These are phyloP conservation scores for Thymallus thymallus DNA, from an alignment of 2,113 vertebrate species.

Conservation along the genomic window DNA sequence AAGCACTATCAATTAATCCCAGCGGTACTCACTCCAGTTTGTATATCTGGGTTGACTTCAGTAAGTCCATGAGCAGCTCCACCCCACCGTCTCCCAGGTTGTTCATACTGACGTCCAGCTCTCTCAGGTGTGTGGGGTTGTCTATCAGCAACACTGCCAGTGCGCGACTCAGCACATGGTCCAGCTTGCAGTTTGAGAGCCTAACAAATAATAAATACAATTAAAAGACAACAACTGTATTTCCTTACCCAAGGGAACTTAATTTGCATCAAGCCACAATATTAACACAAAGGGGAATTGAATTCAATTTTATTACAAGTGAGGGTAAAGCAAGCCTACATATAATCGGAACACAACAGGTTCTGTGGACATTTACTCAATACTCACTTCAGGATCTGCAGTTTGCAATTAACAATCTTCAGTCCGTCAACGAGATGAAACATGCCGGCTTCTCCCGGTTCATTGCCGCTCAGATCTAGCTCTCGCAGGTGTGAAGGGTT, in stretches of 20 bases:
- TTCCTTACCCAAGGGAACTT: no score
- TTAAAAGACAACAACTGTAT: neutral
- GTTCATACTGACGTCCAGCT: conserved; percentile 61
- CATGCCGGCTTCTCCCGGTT: conserved; percentile 40
- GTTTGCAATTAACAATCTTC: neutral
- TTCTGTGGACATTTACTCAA: no score
- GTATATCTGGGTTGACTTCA: conserved; percentile 31
- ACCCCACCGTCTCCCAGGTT: conserved; percentile 35
- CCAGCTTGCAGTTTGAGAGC: conserved; percentile 54
- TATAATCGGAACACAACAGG: no score
- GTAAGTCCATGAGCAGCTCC: conserved; percentile 14
- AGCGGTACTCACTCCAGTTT: conserved; percentile 62
- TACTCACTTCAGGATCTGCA: no score
- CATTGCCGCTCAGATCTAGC: conserved; percentile 53
- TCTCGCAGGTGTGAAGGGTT: conserved; percentile 31
- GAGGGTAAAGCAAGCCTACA: no score
- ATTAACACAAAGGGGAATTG: no score
- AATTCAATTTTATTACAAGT: no score
- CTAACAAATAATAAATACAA: conserved; percentile 19
- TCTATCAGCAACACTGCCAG: conserved; percentile 48
- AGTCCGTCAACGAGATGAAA: conserved; percentile 15
- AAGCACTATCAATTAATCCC: no score
- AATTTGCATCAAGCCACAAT: no score
- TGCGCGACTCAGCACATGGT: conserved; percentile 7
- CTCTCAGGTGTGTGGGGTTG: conserved; percentile 34